Conservation (phyloP, 2,888 invertebrate species). For the Chydorus sphaericus region DNA sequence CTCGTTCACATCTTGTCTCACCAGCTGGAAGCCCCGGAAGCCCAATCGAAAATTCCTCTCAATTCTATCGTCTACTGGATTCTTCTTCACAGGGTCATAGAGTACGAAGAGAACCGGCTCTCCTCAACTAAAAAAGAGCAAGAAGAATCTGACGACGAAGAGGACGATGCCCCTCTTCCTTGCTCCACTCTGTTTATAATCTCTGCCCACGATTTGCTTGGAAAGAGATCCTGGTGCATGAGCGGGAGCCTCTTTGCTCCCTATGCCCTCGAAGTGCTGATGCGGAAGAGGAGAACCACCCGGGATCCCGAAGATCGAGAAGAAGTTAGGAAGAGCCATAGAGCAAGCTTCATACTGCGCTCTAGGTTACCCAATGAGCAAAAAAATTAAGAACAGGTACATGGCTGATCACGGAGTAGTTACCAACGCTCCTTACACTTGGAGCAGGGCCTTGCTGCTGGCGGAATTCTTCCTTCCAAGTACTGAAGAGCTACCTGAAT, state of each 20-base stretch:
- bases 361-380: conserved; percentile 60
- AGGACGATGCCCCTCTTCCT: conserved; percentile 45
- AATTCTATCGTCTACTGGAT: conserved; percentile 43
- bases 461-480: conserved; percentile 26
- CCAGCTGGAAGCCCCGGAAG: conserved; percentile 7
- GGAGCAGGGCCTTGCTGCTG: conserved; percentile 55
- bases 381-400: conserved; percentile 46
- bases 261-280: neutral
- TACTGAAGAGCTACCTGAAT: conserved; percentile 61
- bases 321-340: conserved; percentile 43
- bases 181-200: conserved; percentile 60
- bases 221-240: conserved; percentile 32
- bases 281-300: neutral
- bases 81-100: conserved; percentile 60
- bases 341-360: conserved; percentile 78
- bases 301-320: neutral
- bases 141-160: conserved; percentile 29
- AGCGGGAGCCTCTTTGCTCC: conserved; percentile 3
- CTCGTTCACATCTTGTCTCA: neutral
- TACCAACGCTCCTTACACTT: conserved; percentile 45
- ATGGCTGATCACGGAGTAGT: conserved; percentile 61
- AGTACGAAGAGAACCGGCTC: conserved; percentile 28
- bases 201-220: conserved; percentile 70
- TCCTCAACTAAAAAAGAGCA: conserved; percentile 10
- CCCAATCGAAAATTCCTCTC: neutral